These are phyloP conservation scores for Zaprionus inermis DNA, from an alignment of 1,140 invertebrate genomes.

Conservation along the genomic window DNA sequence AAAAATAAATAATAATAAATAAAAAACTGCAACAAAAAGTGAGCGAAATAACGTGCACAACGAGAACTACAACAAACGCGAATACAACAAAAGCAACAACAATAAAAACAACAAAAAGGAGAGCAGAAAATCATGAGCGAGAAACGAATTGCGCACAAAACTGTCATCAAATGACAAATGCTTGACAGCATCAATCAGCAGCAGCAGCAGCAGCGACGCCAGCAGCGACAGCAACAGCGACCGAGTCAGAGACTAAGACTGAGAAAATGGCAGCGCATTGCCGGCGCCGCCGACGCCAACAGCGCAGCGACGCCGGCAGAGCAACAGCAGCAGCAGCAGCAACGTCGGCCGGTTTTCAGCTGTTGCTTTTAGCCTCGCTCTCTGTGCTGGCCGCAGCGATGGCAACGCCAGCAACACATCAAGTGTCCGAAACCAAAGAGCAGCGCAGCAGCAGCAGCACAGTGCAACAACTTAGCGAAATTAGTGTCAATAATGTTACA, in stretches of 20 bases:
- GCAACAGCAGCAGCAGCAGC: constrained; percentile 36
- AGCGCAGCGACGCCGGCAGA: constrained; percentile 53
- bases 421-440: constrained; percentile 46
- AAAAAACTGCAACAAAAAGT: constrained; percentile 31
- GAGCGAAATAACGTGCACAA: constrained; percentile 40
- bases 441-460: constrained; percentile 13
- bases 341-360: constrained; percentile 34
- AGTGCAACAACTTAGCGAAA: constrained; percentile 40
- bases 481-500: constrained; percentile 45
- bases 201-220: constrained; percentile 40
- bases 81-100: constrained; percentile 12
- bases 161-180: constrained; percentile 84
- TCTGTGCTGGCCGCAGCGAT: constrained; percentile 44
- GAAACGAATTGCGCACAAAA: constrained; percentile 84
- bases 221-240: constrained; percentile 19
- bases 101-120: constrained; percentile 30
- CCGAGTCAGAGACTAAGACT: constrained; percentile 43
- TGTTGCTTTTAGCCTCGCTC: constrained; percentile 54
- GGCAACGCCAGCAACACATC: constrained; percentile 25
- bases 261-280: constrained; percentile 55
- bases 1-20: constrained; percentile 44
- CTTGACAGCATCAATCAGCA: constrained; percentile 83
- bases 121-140: constrained; percentile 75
- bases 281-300: constrained; percentile 48
- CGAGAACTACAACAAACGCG: constrained; percentile 20